Conservation (phyloP, 53 echinoderm and acorn worm species). For the Holothuria scabra region DNA sequence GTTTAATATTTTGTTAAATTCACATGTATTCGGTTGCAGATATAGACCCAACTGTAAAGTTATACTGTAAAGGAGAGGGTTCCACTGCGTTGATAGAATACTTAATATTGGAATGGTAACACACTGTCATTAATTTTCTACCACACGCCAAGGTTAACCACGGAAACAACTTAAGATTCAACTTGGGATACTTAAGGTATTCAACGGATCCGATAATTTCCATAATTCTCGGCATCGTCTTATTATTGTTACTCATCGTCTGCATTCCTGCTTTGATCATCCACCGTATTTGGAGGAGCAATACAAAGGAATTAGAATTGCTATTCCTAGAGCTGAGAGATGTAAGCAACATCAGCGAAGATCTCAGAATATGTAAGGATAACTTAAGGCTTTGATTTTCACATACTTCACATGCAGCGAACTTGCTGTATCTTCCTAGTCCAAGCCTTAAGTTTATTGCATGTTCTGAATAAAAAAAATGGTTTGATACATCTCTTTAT, state of each 20-base stretch:
- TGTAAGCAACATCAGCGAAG: slow-evolving; percentile 43
- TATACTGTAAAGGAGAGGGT: too few relatives aligned
- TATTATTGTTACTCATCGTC: slow-evolving; percentile 37
- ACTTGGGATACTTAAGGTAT: slow-evolving; percentile 52
- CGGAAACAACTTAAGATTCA: slow-evolving; percentile 43
- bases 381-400: neutral
- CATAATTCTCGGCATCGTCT: slow-evolving; percentile 38
- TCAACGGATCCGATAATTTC: neutral
- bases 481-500: too few relatives aligned
- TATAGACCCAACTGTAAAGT: too few relatives aligned
- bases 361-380: slow-evolving; percentile 1
- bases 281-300: slow-evolving; percentile 25
- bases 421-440: too few relatives aligned
- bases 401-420: too few relatives aligned
- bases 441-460: too few relatives aligned
- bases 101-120: too few relatives aligned
- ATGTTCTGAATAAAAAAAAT: too few relatives aligned
- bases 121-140: too few relatives aligned
- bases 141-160: neutral
- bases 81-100: too few relatives aligned
- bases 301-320: slow-evolving; percentile 43
- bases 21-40: too few relatives aligned
- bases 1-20: too few relatives aligned
- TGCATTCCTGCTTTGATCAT: slow-evolving; percentile 23
- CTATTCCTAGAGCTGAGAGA: slow-evolving; percentile 49